phyloP scores from a whole-genome alignment of 2,888 invertebrate genomes.

The Acleris emargana region DNA sequence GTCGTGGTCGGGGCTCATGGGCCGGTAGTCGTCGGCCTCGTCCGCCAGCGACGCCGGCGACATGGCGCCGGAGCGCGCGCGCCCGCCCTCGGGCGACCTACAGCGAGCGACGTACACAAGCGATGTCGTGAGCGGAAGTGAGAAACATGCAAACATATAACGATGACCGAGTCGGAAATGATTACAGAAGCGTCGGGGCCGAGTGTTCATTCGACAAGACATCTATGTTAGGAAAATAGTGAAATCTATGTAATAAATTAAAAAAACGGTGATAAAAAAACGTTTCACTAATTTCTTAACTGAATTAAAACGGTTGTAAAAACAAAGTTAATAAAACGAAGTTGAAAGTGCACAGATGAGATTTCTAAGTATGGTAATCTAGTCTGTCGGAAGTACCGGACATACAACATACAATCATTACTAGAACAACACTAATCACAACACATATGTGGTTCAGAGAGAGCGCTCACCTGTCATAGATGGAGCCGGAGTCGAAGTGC shows the following conservation, averaged over 20 bases:
- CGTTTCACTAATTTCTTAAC: constrained; percentile 32
- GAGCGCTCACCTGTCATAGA: constrained; percentile 90
- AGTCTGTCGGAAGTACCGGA: constrained; percentile 20
- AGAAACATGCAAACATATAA: constrained; percentile 79
- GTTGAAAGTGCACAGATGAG: constrained; percentile 27
- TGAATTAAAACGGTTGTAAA: constrained; percentile 14
- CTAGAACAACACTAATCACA: constrained; percentile 58
- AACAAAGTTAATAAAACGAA: constrained; percentile 21
- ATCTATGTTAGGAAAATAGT: constrained; percentile 46
- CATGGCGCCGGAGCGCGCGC: constrained; percentile 74
- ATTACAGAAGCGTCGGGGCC: constrained; percentile 61
- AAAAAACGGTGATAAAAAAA: constrained; percentile 10
- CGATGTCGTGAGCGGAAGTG: constrained; percentile 79
- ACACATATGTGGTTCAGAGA: constrained; percentile 48
- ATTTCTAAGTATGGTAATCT: constrained; percentile 6
- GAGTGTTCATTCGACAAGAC: constrained; percentile 45
- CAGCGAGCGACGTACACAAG: constrained; percentile 72
- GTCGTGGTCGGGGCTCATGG: constrained; percentile 56
- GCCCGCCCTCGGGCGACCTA: constrained; percentile 78
- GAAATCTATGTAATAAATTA: constrained; percentile 16
- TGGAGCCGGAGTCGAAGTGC: constrained; percentile 89
- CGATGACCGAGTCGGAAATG: constrained; percentile 61
- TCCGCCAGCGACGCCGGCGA: constrained; percentile 71
- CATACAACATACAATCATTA: constrained; percentile 22
- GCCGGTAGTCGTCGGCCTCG: constrained; percentile 42